Evolutionary conservation across 1,140 invertebrate species (phyloP).

Genomic region (Microplitis demolitor): DNA sequence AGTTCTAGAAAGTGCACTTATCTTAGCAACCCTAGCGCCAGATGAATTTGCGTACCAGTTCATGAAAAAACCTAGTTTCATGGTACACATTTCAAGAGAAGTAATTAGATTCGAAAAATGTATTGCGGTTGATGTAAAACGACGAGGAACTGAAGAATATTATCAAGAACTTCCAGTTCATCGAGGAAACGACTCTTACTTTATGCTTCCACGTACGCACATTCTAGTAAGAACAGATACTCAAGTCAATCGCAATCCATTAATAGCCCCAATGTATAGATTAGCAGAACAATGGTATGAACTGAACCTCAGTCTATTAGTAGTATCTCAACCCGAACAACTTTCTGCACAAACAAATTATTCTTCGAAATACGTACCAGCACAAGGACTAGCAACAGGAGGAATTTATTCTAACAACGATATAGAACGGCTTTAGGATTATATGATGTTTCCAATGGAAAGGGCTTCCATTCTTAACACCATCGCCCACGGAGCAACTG

Average conservation of each 20-base stretch:
- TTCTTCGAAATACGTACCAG: conserved; percentile 31
- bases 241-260: conserved; percentile 13
- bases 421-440: not conserved
- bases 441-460: conserved; percentile 32
- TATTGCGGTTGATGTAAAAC: conserved; percentile 21
- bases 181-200: conserved; percentile 21
- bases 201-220: conserved; percentile 25
- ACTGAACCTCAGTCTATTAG: not conserved
- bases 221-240: conserved; percentile 22
- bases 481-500: conserved; percentile 21
- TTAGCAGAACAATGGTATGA: conserved; percentile 29
- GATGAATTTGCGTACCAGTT: conserved; percentile 35
- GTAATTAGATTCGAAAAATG: conserved; percentile 36
- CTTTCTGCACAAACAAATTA: conserved; percentile 25
- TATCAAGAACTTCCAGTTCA: conserved; percentile 23
- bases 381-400: conserved; percentile 12
- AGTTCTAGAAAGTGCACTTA: conserved; percentile 25
- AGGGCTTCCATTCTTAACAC: conserved; percentile 30
- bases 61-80: conserved; percentile 36
- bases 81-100: conserved; percentile 35
- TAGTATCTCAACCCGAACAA: conserved; percentile 22
- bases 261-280: conserved; percentile 21
- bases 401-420: conserved; percentile 15
- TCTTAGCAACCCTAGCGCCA: conserved; percentile 18
- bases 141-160: conserved; percentile 17